These are phyloP conservation scores for Adrianichthys oophorus DNA, from an alignment of 2,797 vertebrate species.

Conservation along the genomic window DNA sequence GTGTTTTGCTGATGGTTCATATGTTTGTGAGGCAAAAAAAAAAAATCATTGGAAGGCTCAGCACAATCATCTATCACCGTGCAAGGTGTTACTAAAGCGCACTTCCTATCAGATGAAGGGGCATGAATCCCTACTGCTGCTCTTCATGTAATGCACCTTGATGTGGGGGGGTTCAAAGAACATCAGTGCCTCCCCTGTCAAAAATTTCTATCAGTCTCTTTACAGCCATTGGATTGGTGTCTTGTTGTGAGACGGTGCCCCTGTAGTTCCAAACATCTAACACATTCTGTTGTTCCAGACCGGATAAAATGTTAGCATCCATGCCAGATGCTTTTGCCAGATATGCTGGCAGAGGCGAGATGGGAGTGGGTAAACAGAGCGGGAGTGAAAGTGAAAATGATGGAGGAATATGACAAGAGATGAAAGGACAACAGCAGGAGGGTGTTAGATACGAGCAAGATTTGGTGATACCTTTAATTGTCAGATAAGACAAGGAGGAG, in stretches of 20 bases:
- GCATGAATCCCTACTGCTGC: slow-evolving; percentile 26
- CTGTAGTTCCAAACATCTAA: slow-evolving; percentile 34
- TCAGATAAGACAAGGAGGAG: slow-evolving; percentile 32
- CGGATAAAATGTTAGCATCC: slow-evolving; percentile 60
- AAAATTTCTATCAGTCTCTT: slow-evolving; percentile 54
- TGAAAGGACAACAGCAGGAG: slow-evolving; percentile 26
- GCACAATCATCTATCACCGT: slow-evolving; percentile 28
- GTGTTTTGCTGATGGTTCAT: slow-evolving; percentile 11
- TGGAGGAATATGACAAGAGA: slow-evolving; percentile 29
- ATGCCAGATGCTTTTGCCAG: slow-evolving; percentile 50
- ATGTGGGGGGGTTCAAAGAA: slow-evolving; percentile 38
- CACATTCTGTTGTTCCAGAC: slow-evolving; percentile 47
- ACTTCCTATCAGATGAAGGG: slow-evolving; percentile 42
- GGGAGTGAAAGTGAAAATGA: slow-evolving; percentile 15
- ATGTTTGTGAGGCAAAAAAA: slow-evolving; percentile 19
- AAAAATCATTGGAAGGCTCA: slow-evolving; percentile 18
- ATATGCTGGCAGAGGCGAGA: slow-evolving; percentile 31
- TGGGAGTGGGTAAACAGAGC: slow-evolving; percentile 14
- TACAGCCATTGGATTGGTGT: slow-evolving; percentile 42
- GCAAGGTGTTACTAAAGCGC: slow-evolving; percentile 26
- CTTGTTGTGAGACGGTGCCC: slow-evolving; percentile 43
- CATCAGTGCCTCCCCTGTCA: slow-evolving; percentile 29
- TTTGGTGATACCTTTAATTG: slow-evolving; percentile 30
- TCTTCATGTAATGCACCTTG: slow-evolving; percentile 22
- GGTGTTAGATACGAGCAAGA: slow-evolving; percentile 12